phyloP scores from a whole-genome alignment of 2,113 vertebrate genomes.

The Mastomys coucha region DNA sequence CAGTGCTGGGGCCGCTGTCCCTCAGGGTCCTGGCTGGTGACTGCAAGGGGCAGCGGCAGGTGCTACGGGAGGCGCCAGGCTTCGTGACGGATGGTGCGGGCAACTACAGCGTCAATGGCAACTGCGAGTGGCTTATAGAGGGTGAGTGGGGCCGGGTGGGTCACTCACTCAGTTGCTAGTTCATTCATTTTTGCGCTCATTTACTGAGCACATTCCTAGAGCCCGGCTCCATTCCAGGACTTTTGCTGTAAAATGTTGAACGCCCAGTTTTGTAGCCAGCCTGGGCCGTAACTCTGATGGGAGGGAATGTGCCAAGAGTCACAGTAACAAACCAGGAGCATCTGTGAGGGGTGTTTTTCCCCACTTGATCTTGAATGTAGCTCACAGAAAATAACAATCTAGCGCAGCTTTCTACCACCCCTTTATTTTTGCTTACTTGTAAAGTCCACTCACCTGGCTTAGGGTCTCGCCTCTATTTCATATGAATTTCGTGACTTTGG shows the following conservation, averaged over 20 bases:
- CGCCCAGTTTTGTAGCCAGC: background rate
- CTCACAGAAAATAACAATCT: background rate
- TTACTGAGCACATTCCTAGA: conserved; percentile 4
- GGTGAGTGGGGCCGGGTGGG: conserved; percentile 85
- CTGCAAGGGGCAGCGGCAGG: conserved; percentile 94
- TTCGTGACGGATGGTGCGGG: conserved; percentile 95
- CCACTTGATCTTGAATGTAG: conserved; percentile 2
- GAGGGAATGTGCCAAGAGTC: background rate
- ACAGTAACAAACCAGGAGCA: background rate
- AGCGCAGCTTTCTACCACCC: background rate
- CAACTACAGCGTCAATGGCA: conserved; percentile 96
- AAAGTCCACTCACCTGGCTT: background rate
- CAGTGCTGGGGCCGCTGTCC: conserved; percentile 76
- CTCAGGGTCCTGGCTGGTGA: conserved; percentile 87
- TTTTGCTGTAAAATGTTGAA: conserved; percentile 24
- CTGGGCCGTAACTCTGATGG: background rate
- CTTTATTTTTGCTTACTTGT: background rate
- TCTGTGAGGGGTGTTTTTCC: conserved; percentile 8
- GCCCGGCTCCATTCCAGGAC: background rate
- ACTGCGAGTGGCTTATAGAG: conserved; percentile 97
- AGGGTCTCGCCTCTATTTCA: background rate
- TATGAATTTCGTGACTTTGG: conserved; percentile 30
- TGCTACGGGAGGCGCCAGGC: conserved; percentile 90
- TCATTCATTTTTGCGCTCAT: conserved; percentile 49
- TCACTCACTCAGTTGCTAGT: conserved; percentile 32